phyloP scores from a whole-genome alignment of 2,888 invertebrate species.

The Odontomyia ornata region DNA sequence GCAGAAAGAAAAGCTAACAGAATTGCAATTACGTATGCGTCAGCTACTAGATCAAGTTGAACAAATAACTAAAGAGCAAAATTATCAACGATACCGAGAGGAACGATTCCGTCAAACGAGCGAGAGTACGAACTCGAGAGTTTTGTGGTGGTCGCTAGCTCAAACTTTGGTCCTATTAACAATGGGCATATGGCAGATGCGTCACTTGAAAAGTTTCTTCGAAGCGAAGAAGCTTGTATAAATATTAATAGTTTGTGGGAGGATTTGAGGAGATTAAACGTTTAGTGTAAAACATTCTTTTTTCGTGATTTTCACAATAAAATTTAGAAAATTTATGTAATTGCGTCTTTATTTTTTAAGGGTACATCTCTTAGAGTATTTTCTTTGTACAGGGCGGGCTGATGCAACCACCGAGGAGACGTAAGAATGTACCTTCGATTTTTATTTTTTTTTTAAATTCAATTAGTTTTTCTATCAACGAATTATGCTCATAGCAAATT shows the following conservation, averaged over 20 bases:
- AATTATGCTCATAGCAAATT: too few relatives aligned
- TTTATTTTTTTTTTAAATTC: too few relatives aligned
- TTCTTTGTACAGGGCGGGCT: not conserved
- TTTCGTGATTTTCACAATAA: conserved; percentile 39
- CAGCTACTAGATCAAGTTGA: conserved; percentile 97
- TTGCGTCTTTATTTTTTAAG: not conserved
- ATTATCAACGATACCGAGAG: conserved; percentile 97
- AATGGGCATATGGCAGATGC: conserved; percentile 99
- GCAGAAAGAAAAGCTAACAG: conserved; percentile 95
- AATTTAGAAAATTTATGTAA: not conserved
- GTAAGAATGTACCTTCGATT: too few relatives aligned
- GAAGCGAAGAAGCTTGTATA: conserved; percentile 98
- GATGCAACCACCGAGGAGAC: too few relatives aligned
- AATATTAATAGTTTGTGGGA: conserved; percentile 53
- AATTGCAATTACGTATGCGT: conserved; percentile 92
- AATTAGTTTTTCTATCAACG: too few relatives aligned
- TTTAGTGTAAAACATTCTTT: conserved; percentile 25
- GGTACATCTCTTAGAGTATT: not conserved
- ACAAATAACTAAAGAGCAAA: conserved; percentile 99
- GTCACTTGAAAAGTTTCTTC: conserved; percentile 98
- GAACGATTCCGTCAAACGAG: conserved; percentile 97
- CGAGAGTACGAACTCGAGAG: conserved; percentile 95
- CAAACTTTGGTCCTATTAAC: conserved; percentile 89
- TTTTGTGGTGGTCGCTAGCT: conserved; percentile 95
- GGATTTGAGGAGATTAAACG: too few relatives aligned